Base-by-base conservation (phyloP, 2,888 invertebrate species). In the Aproaerema taeniolella region DNA sequence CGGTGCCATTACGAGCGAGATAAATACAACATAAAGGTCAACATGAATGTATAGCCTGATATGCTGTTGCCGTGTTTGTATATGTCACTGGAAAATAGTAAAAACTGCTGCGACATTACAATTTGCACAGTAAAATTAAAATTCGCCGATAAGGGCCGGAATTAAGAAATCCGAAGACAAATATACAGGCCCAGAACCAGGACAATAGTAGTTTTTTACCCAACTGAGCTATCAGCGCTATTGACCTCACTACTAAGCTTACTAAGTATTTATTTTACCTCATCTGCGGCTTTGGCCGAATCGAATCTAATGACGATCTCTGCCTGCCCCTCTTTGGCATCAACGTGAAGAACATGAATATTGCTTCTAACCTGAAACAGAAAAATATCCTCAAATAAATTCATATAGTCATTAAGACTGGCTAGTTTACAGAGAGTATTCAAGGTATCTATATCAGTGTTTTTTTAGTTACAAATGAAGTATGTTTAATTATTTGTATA, bases 301-400 rank as follows among this genome's bases (percentile, higher is more conserved):
- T 88, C 88, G 30, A 95, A 92, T 35, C 95, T 86, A 3, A 95
- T 78, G 61, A 89, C 90, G 0, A 91, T 92, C 52, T 91, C 88
- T 5, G 83, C 81, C 38, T 90, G 89, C 2, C 92, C 93, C 50
- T 93, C 92, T 48, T 91, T 90, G 1, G 93, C 88, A 60, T 97
- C 97, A 1, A 97, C 91, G 61, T 95, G 97, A 49, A 93, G 89
- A 0, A 94, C 90, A 17, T 90, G 89, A 11, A 88, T 69, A 47
- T 91, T 89, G 40, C 88, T 85, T 50, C 76, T 89, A 46, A 82
- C 83, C 92, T 92, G 68, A 31, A 80, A 55, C 39, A n/a, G 3
- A 37, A 1, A 33, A 26, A 15, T 13, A 38, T n/a, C n/a, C n/a
- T n/a, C n/a, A n/a, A 30, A 30, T 1, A 11, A n/a, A n/a, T n/a